A percentile compares a stretch with the other conserved stretches of the same genome.
Conservation (phyloP, 2,113 vertebrate species). For the Agapornis roseicollis region DNA sequence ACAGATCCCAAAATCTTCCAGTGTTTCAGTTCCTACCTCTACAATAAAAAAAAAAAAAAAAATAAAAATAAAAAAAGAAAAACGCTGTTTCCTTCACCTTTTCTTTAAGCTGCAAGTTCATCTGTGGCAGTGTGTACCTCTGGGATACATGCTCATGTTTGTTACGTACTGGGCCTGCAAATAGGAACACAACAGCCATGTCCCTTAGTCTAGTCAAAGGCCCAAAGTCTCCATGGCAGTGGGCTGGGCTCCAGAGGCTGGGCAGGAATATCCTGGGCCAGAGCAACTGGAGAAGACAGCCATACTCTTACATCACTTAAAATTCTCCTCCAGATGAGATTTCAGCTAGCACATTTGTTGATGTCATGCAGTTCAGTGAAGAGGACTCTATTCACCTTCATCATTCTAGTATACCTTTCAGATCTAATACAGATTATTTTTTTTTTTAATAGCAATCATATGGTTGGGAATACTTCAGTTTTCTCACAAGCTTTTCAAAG, state of each 20-base stretch:
- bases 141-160: background rate
- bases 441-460: background rate
- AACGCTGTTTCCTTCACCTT: background rate
- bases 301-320: background rate
- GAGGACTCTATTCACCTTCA: background rate
- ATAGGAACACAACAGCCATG: fast-evolving
- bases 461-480: background rate
- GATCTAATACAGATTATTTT: background rate
- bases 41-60: background rate
- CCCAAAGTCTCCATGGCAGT: fast-evolving
- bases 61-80: background rate
- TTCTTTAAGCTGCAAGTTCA: background rate
- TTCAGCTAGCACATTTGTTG: background rate
- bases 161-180: background rate
- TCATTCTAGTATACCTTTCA: background rate
- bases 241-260: background rate
- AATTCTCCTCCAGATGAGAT: background rate
- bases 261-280: background rate
- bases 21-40: background rate
- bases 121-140: background rate
- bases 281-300: background rate
- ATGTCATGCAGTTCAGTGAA: background rate
- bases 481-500: background rate
- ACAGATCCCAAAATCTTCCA: background rate
- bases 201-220: background rate